Percentiles rank a stretch among this genome's conserved stretches.
phyloP scores from a whole-genome alignment of 1,140 invertebrate genomes.

The Drosophila bocqueti region DNA sequence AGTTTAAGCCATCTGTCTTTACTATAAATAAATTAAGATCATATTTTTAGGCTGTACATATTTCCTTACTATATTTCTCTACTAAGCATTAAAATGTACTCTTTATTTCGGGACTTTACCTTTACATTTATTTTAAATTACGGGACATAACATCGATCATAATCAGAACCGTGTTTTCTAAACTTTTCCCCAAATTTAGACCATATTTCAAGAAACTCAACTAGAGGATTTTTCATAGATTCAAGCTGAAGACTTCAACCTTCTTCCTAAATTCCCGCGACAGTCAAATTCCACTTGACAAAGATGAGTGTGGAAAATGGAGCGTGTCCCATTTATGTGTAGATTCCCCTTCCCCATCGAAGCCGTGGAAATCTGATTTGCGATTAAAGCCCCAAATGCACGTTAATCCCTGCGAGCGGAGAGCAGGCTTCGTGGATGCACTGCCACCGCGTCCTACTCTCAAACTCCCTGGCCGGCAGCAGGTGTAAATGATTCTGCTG shows the following conservation, averaged over 20 bases:
- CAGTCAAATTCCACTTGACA: background rate
- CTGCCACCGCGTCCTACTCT: conserved; percentile 21
- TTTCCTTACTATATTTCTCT: too few relatives aligned
- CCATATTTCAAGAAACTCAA: background rate
- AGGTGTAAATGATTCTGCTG: conserved; percentile 72
- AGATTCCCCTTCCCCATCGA: background rate
- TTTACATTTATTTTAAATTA: too few relatives aligned
- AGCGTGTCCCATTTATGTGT: conserved; percentile 41
- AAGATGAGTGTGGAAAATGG: conserved; percentile 46
- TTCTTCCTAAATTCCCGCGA: background rate
- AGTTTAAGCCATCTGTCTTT: too few relatives aligned
- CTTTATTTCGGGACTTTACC: too few relatives aligned
- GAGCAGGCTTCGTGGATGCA: conserved; percentile 2
- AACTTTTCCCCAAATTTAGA: background rate
- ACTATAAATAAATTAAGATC: too few relatives aligned
- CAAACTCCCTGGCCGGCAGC: conserved; percentile 29
- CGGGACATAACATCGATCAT: too few relatives aligned
- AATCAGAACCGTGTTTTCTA: too few relatives aligned
- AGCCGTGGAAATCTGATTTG: conserved; percentile 35
- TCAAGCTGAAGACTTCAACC: too few relatives aligned
- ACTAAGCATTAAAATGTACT: too few relatives aligned
- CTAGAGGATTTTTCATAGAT: too few relatives aligned
- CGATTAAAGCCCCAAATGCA: conserved; percentile 47
- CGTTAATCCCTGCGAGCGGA: conserved; percentile 37
- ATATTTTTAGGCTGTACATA: too few relatives aligned